Percentiles rank a stretch among this genome's conserved stretches.
phyloP scores from a whole-genome alignment of 2,113 vertebrate genomes.

The Crocuta crocuta region DNA sequence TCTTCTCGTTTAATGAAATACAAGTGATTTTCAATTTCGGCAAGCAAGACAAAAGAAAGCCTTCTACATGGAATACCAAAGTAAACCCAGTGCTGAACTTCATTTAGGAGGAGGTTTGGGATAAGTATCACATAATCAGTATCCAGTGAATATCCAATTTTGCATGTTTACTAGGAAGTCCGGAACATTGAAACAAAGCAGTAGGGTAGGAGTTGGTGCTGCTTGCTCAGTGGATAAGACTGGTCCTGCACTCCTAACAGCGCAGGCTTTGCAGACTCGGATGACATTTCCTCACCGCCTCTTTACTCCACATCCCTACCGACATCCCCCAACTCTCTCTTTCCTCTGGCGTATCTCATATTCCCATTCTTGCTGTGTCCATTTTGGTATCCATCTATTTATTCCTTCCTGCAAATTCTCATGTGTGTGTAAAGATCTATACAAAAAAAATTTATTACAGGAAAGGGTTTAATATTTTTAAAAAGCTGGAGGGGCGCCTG shows the following conservation, averaged over 20 bases:
- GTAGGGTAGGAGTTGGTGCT: not conserved
- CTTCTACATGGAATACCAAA: not conserved
- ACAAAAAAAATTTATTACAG: not conserved
- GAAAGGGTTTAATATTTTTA: not conserved
- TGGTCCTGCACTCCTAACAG: not conserved
- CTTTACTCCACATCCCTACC: not conserved
- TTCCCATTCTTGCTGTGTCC: not conserved
- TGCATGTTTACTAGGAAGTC: not conserved
- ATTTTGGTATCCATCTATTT: not conserved
- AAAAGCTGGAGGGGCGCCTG: too few species aligned
- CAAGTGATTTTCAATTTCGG: conserved; percentile 49
- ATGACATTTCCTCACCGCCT: not conserved
- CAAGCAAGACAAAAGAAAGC: conserved; percentile 11
- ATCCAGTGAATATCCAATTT: not conserved
- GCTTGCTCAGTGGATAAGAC: not conserved
- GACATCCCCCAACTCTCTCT: not conserved
- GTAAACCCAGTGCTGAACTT: not conserved
- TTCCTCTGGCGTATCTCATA: not conserved
- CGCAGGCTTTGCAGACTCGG: not conserved
- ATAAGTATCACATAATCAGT: not conserved
- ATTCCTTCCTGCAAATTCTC: not conserved
- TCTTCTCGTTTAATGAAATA: conserved; percentile 30
- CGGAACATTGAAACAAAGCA: not conserved
- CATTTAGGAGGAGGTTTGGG: not conserved
- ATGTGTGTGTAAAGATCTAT: not conserved